Conservation (phyloP, 2,888 invertebrate species). For the Brachyptera risi region DNA sequence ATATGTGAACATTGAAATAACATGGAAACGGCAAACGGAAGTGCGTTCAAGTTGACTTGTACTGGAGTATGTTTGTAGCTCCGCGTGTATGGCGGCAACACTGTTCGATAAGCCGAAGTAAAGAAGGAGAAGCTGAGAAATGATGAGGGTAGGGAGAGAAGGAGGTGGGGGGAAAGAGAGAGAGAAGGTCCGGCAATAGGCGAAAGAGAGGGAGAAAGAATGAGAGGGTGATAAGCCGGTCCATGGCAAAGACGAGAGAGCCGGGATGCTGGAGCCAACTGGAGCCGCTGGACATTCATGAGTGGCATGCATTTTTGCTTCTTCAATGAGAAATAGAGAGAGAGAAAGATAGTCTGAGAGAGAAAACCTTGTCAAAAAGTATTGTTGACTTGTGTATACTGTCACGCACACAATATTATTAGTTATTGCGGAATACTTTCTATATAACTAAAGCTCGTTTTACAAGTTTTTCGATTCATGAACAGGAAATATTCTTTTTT, state of each 20-base stretch:
- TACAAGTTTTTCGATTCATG: no score
- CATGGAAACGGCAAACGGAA: no score
- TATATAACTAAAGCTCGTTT: no score
- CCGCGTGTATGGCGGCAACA: slow-evolving; percentile 17
- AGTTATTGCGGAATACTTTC: no score
- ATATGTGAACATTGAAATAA: no score
- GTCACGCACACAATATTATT: no score
- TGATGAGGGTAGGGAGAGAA: slow-evolving; percentile 24
- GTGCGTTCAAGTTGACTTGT: background rate
- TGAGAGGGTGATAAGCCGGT: background rate
- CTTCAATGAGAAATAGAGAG: slow-evolving; percentile 1
- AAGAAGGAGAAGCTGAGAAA: slow-evolving; percentile 22
- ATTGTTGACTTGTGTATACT: no score
- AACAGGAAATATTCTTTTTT: no score
- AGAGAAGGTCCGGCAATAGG: background rate
- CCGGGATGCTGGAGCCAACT: background rate
- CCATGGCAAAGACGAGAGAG: slow-evolving; percentile 2
- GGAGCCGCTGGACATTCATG: background rate
- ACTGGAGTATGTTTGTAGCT: background rate
- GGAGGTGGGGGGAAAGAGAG: slow-evolving; percentile 8
- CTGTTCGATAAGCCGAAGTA: slow-evolving; percentile 23
- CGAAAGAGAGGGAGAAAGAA: background rate
- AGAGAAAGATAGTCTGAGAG: background rate
- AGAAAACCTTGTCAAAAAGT: no score
- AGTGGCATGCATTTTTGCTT: background rate